Conservation (phyloP, 2,113 vertebrate genomes). For the Rhagologus leucostigma region DNA sequence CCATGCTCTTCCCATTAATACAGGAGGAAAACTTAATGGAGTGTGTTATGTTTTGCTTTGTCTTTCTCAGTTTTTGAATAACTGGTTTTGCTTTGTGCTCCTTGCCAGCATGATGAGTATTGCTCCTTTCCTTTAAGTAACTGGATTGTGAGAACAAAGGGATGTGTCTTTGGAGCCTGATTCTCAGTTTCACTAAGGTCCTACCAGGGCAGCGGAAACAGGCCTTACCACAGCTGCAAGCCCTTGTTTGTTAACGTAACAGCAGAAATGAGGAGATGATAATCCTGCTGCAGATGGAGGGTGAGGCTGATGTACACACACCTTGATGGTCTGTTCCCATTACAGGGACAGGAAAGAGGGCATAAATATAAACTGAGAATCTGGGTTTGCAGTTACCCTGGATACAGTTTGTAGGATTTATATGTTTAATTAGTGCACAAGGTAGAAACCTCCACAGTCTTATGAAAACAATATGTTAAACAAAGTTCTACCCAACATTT, state of each 20-base stretch:
- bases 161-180: background rate
- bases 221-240: background rate
- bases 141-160: background rate
- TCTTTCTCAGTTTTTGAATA: background rate
- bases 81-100: background rate
- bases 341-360: background rate
- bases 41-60: background rate
- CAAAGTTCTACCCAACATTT: background rate
- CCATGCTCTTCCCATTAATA: background rate
- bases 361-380: background rate
- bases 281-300: background rate
- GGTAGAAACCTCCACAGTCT: background rate
- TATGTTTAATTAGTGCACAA: conserved; percentile 9
- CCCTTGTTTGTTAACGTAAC: background rate
- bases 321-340: background rate
- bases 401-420: background rate
- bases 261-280: background rate
- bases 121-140: background rate
- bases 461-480: background rate
- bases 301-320: background rate
- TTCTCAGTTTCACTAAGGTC: background rate
- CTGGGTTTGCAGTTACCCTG: background rate
- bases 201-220: background rate
- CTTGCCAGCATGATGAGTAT: background rate
- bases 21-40: background rate